Conservation (phyloP, 1,140 invertebrate species). For the Plodia interpunctella region DNA sequence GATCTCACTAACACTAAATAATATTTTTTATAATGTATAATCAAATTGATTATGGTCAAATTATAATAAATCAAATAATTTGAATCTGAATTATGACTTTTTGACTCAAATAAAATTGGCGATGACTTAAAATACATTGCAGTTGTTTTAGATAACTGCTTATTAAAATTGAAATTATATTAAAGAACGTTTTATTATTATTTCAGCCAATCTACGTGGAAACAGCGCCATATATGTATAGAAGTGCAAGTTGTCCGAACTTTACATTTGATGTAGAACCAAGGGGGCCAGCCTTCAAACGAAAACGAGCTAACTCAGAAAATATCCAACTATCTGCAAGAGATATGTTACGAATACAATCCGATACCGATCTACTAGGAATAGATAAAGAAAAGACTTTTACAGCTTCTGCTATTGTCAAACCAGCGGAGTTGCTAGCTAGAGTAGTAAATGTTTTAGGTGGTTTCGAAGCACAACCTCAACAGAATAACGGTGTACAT, state of each 20-base stretch:
- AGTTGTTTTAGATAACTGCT: no score
- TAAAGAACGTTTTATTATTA: no score
- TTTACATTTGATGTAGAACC: constrained; percentile 77
- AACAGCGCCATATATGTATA: constrained; percentile 45
- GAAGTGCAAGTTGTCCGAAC: constrained; percentile 80
- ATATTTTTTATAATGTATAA: no score
- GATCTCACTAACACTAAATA: no score
- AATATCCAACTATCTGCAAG: constrained; percentile 68
- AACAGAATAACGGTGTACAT: constrained; percentile 75
- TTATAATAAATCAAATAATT: no score
- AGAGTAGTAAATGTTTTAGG: constrained; percentile 86
- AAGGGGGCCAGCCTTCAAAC: constrained; percentile 66
- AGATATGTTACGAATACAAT: constrained; percentile 80
- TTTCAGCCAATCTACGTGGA: constrained; percentile 78
- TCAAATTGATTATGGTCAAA: no score
- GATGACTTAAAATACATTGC: no score
- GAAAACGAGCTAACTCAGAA: constrained; percentile 81
- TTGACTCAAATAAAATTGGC: no score
- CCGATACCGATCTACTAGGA: constrained; percentile 85
- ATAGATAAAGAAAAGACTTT: constrained; percentile 89
- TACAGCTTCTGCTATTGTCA: constrained; percentile 79
- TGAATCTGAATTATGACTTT: no score
- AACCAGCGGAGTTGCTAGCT: constrained; percentile 84
- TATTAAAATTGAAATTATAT: no score
- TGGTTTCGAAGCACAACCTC: constrained; percentile 77